Base-by-base conservation (phyloP, 2,113 vertebrate genomes). In the Takifugu bimaculatus region DNA sequence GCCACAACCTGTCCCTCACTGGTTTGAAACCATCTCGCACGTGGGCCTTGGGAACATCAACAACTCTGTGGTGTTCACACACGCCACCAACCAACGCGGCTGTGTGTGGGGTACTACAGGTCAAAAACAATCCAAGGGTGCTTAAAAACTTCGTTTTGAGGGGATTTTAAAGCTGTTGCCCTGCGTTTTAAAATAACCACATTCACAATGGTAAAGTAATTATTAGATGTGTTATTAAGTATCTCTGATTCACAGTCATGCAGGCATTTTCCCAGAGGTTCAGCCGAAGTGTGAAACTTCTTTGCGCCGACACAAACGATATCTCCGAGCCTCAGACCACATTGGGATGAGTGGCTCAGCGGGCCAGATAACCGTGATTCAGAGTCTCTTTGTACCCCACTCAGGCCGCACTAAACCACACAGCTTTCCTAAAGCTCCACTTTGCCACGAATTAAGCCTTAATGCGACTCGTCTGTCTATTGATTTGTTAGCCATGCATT, bases 401-500 rank as follows among this genome's bases (percentile, higher is more conserved):
- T 42, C 53, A 13, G 28, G 71, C 63, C 73, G 50, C 78, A 67
- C 64, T 68, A 65, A 80, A 87, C 61, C 83, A 60, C 66, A 62
- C 72, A 82, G 84, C 74, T 79, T 77, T 85, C 78, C 85, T 75
- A 84, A 79, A 78, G 82, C 86, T 86, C 83, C 81, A 83, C 87
- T 85, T 81, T 87, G 74, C 80, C 79, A 77, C 60, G 61, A 79
- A 90, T 90, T 86, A 90, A 88, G 81, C 84, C 79, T 78, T 84
- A 88, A 89, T 87, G 79, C 62, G 57, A 75, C 86, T 89, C 85
- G 78, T 88, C 85, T 88, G 83, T 83, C 87, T 79, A 88, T 87
- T 88, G 85, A 91, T 89, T 88, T 85, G 83, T 83, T 87, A 84
- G 75, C 87, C 81, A 74, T 67, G 75, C 87, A 86, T 90, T 86